Evolutionary conservation across 1,140 invertebrate genomes (phyloP), one percentile per base, ranked within the genome.

Genomic region (Calosoma granatense): DNA sequence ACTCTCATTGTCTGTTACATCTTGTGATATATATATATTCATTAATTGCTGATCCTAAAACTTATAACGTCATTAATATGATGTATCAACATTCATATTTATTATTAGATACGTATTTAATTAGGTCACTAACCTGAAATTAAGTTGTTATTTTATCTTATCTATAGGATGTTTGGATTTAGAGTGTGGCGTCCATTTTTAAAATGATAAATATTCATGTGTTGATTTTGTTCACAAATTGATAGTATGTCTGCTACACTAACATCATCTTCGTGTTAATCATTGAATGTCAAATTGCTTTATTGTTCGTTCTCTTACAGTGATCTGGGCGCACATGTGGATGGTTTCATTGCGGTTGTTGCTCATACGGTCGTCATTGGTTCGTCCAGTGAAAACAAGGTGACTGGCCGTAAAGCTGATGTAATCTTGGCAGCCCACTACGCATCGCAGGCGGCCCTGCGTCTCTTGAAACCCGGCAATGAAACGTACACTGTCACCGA

Each of bases 291-390:
- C n/a, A 2, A 52, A 36, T 47, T 41, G 26, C 2, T 15, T 55
- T 56, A 15, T 51, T 22, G 15, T 22, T 51, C 56, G 63, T 54
- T 58, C 63, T 56, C 67, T 80, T 83, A 56, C 66, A 96, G 93
- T 72, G 96, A 99, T 76, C 76, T 99, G 65, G 97, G 97, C 63
- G 94, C 92, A 59, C 97, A 99, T 73, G 86, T 99, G 67, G 97
- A 99, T 85, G 97, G 97, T 21, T 99, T 96, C 70, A 96, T 98
- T 71, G 96, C 96, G 55, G 94, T 98, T 54, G 94, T 94, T 21
- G 97, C 95, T 36, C 96, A 99, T 72, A 97, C 95, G 12, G 76
- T 98, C 60, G 84, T 96, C 58, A 83, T 99, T 64, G 93, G 92
- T 56, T 86, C 87, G 54, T 81, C 81, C 21, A 65, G 76, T 47